Conservation (phyloP, 2,113 vertebrate genomes). For the Rhombomys opimus region DNA sequence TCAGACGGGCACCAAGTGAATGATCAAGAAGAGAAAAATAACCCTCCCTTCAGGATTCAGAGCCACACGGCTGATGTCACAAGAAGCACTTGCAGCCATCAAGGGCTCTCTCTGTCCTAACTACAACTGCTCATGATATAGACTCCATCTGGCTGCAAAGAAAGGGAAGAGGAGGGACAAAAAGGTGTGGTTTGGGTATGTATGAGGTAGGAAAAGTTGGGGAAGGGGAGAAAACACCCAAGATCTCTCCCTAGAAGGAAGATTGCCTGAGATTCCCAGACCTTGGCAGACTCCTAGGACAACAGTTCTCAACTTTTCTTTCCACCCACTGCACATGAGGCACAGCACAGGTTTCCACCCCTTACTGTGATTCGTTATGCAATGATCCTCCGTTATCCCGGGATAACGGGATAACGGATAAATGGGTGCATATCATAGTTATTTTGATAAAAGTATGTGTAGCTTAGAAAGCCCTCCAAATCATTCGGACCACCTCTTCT, state of each 20-base stretch:
- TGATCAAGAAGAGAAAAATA: slow-evolving; percentile 87
- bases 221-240: slow-evolving; percentile 9
- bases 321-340: not conserved
- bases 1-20: slow-evolving; percentile 87
- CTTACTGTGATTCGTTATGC: not conserved
- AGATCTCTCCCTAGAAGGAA: not conserved
- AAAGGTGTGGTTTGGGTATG: not conserved
- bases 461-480: slow-evolving; percentile 48
- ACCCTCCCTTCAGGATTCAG: slow-evolving; percentile 83
- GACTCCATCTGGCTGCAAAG: slow-evolving; percentile 81
- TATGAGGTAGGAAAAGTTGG: slow-evolving; percentile 6
- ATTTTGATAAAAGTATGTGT: not conserved
- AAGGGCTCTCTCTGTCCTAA: slow-evolving; percentile 81
- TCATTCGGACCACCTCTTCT: not conserved
- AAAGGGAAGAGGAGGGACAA: slow-evolving; percentile 75
- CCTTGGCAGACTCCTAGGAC: not conserved
- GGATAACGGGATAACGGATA: too few species aligned
- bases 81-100: slow-evolving; percentile 84
- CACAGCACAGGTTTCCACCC: slow-evolving; percentile 21
- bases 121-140: slow-evolving; percentile 76
- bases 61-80: slow-evolving; percentile 88
- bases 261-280: not conserved
- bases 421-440: not conserved
- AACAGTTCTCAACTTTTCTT: slow-evolving; percentile 25
- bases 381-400: not conserved